These are phyloP conservation scores for Yponomeuta sedellus DNA, from an alignment of 2,888 invertebrate genomes.

Conservation along the genomic window DNA sequence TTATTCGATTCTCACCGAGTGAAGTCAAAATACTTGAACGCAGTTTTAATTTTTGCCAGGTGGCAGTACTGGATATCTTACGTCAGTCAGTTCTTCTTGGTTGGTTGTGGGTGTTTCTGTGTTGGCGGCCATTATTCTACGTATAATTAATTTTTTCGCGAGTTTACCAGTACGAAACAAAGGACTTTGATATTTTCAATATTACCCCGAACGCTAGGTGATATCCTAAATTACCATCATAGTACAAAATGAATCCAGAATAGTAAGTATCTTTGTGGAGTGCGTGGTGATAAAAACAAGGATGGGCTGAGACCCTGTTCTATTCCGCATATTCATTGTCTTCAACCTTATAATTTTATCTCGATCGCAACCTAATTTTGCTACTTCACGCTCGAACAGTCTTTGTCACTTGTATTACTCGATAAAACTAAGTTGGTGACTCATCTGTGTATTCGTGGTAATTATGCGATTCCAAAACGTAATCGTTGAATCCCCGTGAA, in stretches of 20 bases:
- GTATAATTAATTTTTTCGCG: constrained; percentile 67
- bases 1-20: neutral
- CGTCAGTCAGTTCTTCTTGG: constrained; percentile 41
- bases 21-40: constrained; percentile 40
- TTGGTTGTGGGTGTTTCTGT: constrained; percentile 63
- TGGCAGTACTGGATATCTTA: constrained; percentile 73
- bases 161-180: constrained; percentile 61
- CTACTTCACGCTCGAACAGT: neutral
- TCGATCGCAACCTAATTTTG: neutral
- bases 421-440: constrained; percentile 40
- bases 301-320: constrained; percentile 48
- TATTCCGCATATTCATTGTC: constrained; percentile 63
- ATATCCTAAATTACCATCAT: constrained; percentile 53
- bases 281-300: constrained; percentile 48
- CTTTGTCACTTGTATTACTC: neutral
- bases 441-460: constrained; percentile 60
- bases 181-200: constrained; percentile 53
- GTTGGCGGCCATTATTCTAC: constrained; percentile 74
- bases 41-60: constrained; percentile 63
- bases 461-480: constrained; percentile 47
- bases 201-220: constrained; percentile 45
- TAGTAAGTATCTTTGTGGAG: constrained; percentile 81
- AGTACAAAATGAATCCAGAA: constrained; percentile 86
- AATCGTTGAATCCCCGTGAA: constrained; percentile 46
- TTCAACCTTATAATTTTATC: constrained; percentile 29